Evolutionary conservation across 2,113 vertebrate genomes (phyloP).

Genomic region (Hippocampus zosterae): DNA sequence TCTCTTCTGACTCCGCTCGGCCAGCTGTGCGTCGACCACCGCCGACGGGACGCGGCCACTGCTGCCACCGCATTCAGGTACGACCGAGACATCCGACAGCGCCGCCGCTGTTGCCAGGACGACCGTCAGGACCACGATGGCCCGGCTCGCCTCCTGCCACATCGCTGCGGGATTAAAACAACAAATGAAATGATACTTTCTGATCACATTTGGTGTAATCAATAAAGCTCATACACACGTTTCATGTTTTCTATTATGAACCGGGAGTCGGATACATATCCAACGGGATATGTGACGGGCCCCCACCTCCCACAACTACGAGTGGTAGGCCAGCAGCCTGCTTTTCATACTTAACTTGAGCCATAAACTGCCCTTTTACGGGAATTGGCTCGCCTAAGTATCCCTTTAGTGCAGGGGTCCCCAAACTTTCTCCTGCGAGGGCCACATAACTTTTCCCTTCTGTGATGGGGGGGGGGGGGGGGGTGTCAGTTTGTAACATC

Average conservation of each 20-base stretch:
- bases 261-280: too few relatives aligned
- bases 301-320: neutral
- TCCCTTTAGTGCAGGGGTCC: too few relatives aligned
- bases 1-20: slow-evolving; percentile 71
- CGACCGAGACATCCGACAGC: neutral
- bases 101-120: slow-evolving; percentile 7
- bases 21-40: slow-evolving; percentile 70
- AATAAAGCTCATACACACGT: too few relatives aligned
- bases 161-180: slow-evolving; percentile 7
- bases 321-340: neutral
- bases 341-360: neutral
- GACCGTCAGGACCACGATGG: slow-evolving; percentile 1
- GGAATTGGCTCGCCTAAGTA: neutral
- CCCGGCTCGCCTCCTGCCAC: neutral
- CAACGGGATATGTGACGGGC: too few relatives aligned
- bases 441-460: too few relatives aligned
- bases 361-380: neutral
- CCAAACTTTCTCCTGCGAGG: too few relatives aligned
- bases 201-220: neutral
- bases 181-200: neutral
- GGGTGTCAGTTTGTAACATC: too few relatives aligned
- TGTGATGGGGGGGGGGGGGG: too few relatives aligned
- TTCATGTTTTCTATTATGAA: too few relatives aligned
- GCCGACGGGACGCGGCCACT: slow-evolving; percentile 13
- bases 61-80: slow-evolving; percentile 15